These are phyloP conservation scores for Gallinago jamesoni DNA, from an alignment of 2,113 vertebrate species.

Conservation along the genomic window DNA sequence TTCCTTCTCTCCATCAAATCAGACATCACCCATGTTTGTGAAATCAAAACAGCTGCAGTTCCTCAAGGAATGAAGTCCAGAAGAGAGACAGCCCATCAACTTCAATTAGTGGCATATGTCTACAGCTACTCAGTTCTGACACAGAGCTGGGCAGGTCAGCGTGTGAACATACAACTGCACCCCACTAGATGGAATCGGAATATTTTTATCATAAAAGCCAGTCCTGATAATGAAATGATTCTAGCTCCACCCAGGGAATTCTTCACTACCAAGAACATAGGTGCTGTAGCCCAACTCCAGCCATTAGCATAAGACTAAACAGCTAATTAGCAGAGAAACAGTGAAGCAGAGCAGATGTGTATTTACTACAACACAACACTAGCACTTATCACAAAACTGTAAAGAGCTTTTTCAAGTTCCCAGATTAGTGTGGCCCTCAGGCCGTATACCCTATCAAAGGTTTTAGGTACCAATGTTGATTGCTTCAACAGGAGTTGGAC, in stretches of 20 bases:
- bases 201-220: neutral
- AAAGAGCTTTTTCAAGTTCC: neutral
- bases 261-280: neutral
- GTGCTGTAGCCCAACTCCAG: neutral
- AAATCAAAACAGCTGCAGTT: neutral
- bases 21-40: neutral
- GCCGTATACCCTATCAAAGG: neutral
- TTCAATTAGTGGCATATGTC: rapidly evolving
- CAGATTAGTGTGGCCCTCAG: neutral
- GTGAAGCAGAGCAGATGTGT: neutral
- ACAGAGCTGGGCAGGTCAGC: neutral
- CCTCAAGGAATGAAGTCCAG: neutral
- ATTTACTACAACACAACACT: neutral
- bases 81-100: neutral
- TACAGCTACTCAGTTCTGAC: neutral
- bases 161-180: rapidly evolving
- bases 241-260: neutral
- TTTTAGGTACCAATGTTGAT: neutral
- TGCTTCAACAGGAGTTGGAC: rapidly evolving
- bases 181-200: rapidly evolving
- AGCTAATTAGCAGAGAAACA: neutral
- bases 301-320: neutral
- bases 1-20: neutral
- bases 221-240: neutral
- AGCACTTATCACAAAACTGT: neutral